Evolutionary conservation across 92 coral and sea anemone genomes (phyloP).

Genomic region (Isaurus tuberculatus): DNA sequence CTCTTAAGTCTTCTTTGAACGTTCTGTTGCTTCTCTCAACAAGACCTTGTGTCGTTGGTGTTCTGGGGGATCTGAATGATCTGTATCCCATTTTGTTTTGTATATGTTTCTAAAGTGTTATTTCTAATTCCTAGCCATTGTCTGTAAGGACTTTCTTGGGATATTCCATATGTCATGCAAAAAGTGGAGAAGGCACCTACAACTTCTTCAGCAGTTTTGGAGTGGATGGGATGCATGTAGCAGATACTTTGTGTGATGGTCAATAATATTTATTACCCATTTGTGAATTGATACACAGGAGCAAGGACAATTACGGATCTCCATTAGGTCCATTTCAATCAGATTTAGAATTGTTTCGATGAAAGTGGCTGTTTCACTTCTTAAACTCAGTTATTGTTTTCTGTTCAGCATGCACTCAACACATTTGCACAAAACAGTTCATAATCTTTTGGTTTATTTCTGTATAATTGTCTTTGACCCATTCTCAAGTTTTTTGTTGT

Average conservation of each 20-base stretch:
- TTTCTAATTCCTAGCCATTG: slow-evolving; percentile 48
- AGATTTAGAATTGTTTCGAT: slow-evolving; percentile 13
- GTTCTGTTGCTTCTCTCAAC: slow-evolving; percentile 46
- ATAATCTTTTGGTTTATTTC: slow-evolving; percentile 18
- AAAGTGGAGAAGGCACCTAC: slow-evolving; percentile 17
- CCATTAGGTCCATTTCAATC: slow-evolving; percentile 38
- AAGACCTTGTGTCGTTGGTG: slow-evolving; percentile 45
- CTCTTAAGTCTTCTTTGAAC: slow-evolving; percentile 47
- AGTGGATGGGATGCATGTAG: slow-evolving; percentile 8
- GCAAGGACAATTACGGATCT: slow-evolving; percentile 19
- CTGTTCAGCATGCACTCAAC: slow-evolving; percentile 22
- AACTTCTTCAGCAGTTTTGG: slow-evolving; percentile 39
- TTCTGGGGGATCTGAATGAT: slow-evolving; percentile 36
- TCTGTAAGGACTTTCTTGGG: slow-evolving; percentile 32
- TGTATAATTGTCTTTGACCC: slow-evolving; percentile 14
- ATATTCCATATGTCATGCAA: slow-evolving; percentile 39
- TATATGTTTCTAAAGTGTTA: not conserved
- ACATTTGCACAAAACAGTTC: slow-evolving; percentile 30
- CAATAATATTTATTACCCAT: slow-evolving; percentile 21
- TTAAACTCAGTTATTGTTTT: slow-evolving; percentile 14
- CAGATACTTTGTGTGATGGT: slow-evolving; percentile 47
- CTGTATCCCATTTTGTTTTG: slow-evolving; percentile 35
- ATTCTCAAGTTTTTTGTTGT: slow-evolving; percentile 18
- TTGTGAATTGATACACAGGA: slow-evolving; percentile 18
- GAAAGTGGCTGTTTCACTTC: not conserved